A percentile compares a stretch with the other conserved stretches of the same genome.
Conservation (phyloP, 2,797 vertebrate species). For the Mus caroli region DNA sequence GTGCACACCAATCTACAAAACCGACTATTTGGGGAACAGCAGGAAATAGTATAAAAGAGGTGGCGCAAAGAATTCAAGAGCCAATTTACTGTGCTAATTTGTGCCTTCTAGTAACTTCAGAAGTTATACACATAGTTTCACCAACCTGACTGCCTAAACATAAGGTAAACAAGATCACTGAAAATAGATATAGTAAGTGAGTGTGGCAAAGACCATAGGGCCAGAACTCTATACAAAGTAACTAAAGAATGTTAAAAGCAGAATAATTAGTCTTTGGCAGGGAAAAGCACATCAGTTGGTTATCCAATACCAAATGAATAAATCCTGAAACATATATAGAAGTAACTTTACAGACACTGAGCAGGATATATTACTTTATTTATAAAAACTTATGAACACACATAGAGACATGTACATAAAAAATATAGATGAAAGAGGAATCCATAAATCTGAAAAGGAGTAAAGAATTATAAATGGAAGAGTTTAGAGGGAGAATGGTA, state of each 20-base stretch:
- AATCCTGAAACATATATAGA: neutral
- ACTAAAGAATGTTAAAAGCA: neutral
- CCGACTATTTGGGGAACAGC: too few species aligned
- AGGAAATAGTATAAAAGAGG: neutral
- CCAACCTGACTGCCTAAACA: too few species aligned
- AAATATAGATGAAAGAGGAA: neutral
- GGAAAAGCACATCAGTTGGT: neutral
- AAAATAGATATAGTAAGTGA: neutral
- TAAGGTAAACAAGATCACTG: too few species aligned
- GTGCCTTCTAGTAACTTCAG: too few species aligned
- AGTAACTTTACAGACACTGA: neutral
- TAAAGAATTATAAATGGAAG: too few species aligned
- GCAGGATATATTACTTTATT: neutral
- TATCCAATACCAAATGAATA: neutral
- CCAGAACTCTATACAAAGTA: too few species aligned
- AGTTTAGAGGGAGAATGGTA: neutral
- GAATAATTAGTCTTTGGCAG: neutral
- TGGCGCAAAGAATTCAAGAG: neutral
- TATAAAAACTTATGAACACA: neutral
- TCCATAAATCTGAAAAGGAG: neutral
- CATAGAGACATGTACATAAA: neutral
- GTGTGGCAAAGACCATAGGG: neutral
- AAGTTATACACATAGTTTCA: too few species aligned
- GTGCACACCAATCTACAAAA: neutral
- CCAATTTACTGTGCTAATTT: neutral